Evolutionary conservation across 2,888 invertebrate genomes (phyloP).

Genomic region (Zaprionus lineosus): DNA sequence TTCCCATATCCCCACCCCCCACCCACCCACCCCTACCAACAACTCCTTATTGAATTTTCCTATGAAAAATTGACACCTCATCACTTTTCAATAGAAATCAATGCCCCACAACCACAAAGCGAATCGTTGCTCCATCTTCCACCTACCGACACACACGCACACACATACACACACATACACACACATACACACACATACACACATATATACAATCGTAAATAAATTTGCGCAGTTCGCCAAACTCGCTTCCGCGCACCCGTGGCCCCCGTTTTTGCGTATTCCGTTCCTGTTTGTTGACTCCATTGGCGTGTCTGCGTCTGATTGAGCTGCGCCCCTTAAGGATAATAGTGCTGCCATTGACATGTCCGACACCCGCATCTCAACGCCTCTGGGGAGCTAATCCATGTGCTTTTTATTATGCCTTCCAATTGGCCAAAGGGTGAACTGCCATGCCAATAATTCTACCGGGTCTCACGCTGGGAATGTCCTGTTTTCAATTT

Average conservation of each 20-base stretch:
- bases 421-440: constrained; percentile 7
- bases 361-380: constrained; percentile 10
- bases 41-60: constrained; percentile 39
- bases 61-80: constrained; percentile 75
- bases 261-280: too few species aligned
- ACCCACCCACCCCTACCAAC: background rate
- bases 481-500: background rate
- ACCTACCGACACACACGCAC: background rate
- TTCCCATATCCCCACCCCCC: background rate
- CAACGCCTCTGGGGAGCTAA: constrained; percentile 38
- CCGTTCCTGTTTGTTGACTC: constrained; percentile 2
- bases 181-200: background rate
- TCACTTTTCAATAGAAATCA: constrained; percentile 71
- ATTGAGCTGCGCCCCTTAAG: constrained; percentile 38
- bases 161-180: constrained; percentile 1
- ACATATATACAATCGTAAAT: background rate
- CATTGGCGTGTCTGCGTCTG: constrained; percentile 24
- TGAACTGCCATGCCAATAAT: background rate
- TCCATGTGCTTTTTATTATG: constrained; percentile 28
- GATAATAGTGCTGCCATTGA: constrained; percentile 38
- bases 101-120: constrained; percentile 30
- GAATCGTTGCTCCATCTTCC: background rate
- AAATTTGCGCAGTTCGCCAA: constrained; percentile 13
- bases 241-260: constrained; percentile 9
- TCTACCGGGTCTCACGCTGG: background rate